A percentile compares a stretch with the other conserved stretches of the same genome.
phyloP scores from a whole-genome alignment of 2,113 vertebrate genomes.

The Siniperca chuatsi region DNA sequence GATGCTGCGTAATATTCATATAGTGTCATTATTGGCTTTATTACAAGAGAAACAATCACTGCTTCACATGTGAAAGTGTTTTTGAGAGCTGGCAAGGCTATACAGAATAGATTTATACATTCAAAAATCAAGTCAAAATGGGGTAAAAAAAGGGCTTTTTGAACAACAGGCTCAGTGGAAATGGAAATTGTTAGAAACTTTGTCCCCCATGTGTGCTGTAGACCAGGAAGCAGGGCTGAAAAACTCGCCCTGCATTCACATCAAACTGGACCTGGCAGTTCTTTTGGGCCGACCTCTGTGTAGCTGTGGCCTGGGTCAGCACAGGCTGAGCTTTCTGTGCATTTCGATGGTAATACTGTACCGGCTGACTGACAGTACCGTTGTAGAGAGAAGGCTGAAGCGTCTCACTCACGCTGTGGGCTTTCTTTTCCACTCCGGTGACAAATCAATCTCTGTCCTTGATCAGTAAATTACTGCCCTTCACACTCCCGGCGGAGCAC shows the following conservation, averaged over 20 bases:
- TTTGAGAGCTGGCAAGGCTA: no score
- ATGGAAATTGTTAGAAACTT: no score
- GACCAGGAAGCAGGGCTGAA: neutral
- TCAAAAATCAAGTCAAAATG: no score
- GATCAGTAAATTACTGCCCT: slow-evolving; percentile 64
- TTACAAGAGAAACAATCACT: no score
- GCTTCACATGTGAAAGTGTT: no score
- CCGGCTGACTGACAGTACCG: neutral
- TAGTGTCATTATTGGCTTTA: no score
- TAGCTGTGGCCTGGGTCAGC: neutral
- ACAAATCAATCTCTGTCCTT: slow-evolving; percentile 55
- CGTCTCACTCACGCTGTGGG: slow-evolving; percentile 28
- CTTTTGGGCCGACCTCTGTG: no score
- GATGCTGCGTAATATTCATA: no score
- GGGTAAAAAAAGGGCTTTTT: no score
- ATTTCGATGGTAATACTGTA: neutral
- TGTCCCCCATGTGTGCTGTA: neutral
- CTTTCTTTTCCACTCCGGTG: slow-evolving; percentile 34
- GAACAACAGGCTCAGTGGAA: no score
- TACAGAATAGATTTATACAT: no score
- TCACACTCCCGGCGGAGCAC: slow-evolving; percentile 31
- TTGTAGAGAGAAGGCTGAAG: slow-evolving; percentile 1
- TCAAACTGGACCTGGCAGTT: neutral
- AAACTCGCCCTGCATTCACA: neutral
- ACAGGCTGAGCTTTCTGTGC: neutral